Percentiles rank a stretch among this genome's conserved stretches.
These are phyloP conservation scores for Furcifer pardalis DNA, from an alignment of 2,797 vertebrate species.

Conservation along the genomic window DNA sequence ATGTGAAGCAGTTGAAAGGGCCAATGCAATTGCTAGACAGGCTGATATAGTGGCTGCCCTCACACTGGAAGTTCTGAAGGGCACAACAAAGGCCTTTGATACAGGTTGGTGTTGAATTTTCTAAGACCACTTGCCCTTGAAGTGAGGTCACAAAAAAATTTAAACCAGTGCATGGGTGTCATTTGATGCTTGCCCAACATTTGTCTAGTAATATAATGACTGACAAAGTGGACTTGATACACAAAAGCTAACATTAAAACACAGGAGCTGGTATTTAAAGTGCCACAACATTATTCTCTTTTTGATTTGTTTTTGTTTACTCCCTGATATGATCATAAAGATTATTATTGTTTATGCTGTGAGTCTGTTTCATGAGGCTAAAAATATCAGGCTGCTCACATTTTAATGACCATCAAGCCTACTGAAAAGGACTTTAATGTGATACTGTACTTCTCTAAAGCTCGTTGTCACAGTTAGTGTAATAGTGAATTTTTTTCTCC, in stretches of 20 bases:
- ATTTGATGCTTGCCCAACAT: background rate
- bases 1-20: constrained; percentile 93
- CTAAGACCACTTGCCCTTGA: background rate
- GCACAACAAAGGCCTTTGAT: constrained; percentile 97
- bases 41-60: constrained; percentile 96
- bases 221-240: too few relatives aligned
- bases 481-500: background rate
- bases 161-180: background rate
- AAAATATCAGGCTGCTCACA: background rate
- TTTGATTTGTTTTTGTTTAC: too few relatives aligned
- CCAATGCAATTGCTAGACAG: constrained; percentile 89
- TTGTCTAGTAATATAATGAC: background rate
- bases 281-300: too few relatives aligned
- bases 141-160: background rate
- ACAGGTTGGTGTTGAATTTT: constrained; percentile 82
- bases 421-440: background rate
- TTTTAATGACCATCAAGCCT: background rate
- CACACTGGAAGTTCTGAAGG: constrained; percentile 95
- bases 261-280: too few relatives aligned
- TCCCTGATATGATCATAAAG: too few relatives aligned
- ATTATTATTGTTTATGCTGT: background rate
- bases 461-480: background rate
- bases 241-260: too few relatives aligned
- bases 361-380: background rate
- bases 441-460: background rate